Evolutionary conservation across 1,140 invertebrate species (phyloP), one percentile per base, ranked within the genome.

Genomic region (Tenebrio molitor): DNA sequence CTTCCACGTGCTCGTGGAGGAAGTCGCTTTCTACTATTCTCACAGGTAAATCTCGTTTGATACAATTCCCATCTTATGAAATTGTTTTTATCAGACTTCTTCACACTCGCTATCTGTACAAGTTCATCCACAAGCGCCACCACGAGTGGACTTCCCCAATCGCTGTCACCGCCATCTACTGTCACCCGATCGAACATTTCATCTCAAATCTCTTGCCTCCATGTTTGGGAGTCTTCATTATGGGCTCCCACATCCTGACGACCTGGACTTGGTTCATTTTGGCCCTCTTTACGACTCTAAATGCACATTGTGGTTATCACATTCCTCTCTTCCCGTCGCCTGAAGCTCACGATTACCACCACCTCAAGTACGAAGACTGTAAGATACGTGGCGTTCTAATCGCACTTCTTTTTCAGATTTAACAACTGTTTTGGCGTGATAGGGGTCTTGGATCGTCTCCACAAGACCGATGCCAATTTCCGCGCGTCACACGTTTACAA

Each of bases 321-420:
- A 86, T 96, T 76, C 95, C 95, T 0, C 92, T 96, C 78, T 90
- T 96, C 78, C 92, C 93, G 4, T 95, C 93, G 17, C 93, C 94
- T n/a, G 94, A 96, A 84, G 91, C 92, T 1, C 95, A 97, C 80
- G 95, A 96, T 84, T 96, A 93, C 83, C 95, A 97, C 84, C 95
- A 97, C 82, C 84, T 93, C 34, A 95, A 94, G 94, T 95, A 84
- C n/a, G n/a, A n/a, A n/a, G n/a, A n/a, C n/a, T n/a, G n/a, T n/a
- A n/a, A n/a, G n/a, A n/a, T n/a, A n/a, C n/a, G n/a, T n/a, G n/a
- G n/a, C n/a, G n/a, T n/a, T n/a, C n/a, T n/a, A n/a, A n/a, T n/a
- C n/a, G n/a, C 69, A 7, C 68, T 42, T 64, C 19, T 46, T 66
- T 72, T 70, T 63, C 73, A 94, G 92, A 81, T 94, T 94, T 80